Evolutionary conservation across 2,797 vertebrate genomes (phyloP).

Genomic region (Scyliorhinus canicula): DNA sequence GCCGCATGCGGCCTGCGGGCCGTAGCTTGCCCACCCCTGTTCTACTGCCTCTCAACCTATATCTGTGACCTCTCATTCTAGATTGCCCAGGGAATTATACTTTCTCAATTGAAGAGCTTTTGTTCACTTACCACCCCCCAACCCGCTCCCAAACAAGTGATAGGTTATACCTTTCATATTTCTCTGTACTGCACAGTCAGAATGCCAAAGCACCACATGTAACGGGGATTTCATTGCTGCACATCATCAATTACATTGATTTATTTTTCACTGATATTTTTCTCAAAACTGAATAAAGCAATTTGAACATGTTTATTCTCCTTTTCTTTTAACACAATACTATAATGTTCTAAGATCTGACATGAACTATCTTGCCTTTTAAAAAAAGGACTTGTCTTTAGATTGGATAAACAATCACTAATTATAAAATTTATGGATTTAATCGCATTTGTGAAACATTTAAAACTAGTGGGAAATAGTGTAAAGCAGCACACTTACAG

Average conservation of each 20-base stretch:
- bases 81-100: too few species aligned
- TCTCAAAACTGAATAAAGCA: background rate
- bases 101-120: background rate
- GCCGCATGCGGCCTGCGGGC: too few species aligned
- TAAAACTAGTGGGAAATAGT: conserved; percentile 40
- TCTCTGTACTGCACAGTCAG: background rate
- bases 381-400: background rate
- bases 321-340: background rate
- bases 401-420: background rate
- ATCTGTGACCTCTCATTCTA: too few species aligned
- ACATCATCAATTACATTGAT: background rate
- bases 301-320: background rate
- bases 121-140: background rate
- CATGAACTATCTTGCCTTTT: background rate
- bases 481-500: conserved; percentile 53
- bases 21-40: too few species aligned
- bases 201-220: background rate
- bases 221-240: background rate
- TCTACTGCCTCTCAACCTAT: too few species aligned
- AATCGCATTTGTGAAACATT: background rate
- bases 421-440: background rate
- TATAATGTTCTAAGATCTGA: background rate
- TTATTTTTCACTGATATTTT: background rate
- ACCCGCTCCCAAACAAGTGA: background rate
- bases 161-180: background rate